phyloP scores from a whole-genome alignment of 2,888 invertebrate genomes.

The Meta bourneti region DNA sequence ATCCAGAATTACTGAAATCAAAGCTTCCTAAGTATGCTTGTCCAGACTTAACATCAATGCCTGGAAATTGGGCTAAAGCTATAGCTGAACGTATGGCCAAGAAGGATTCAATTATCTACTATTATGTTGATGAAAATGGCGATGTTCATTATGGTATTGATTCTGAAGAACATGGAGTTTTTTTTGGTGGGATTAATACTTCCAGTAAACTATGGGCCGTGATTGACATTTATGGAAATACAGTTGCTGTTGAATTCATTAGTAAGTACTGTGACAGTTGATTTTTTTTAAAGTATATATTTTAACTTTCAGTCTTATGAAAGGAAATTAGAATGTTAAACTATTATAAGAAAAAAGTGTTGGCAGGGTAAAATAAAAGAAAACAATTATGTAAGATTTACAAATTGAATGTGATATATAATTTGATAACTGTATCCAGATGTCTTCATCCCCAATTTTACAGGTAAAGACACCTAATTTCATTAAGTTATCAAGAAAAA shows the following conservation, averaged over 20 bases:
- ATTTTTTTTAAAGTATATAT: too few relatives aligned
- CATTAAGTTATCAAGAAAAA: too few relatives aligned
- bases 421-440: too few relatives aligned
- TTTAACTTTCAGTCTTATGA: too few relatives aligned
- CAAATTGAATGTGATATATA: too few relatives aligned
- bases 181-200: slow-evolving; percentile 88
- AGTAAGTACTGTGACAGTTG: slow-evolving; percentile 77
- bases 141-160: slow-evolving; percentile 98
- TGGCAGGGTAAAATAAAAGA: too few relatives aligned
- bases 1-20: slow-evolving; percentile 78
- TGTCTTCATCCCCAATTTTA: too few relatives aligned
- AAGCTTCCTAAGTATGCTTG: slow-evolving; percentile 97
- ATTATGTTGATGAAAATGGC: slow-evolving; percentile 94
- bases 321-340: too few relatives aligned
- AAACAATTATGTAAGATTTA: too few relatives aligned
- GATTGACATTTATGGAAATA: slow-evolving; percentile 98
- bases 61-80: slow-evolving; percentile 99
- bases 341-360: too few relatives aligned
- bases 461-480: too few relatives aligned
- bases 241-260: slow-evolving; percentile 94
- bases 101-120: slow-evolving; percentile 92
- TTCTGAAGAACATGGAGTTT: slow-evolving; percentile 96
- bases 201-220: slow-evolving; percentile 93
- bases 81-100: slow-evolving; percentile 83
- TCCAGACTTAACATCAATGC: slow-evolving; percentile 97